Evolutionary conservation across 2,113 vertebrate genomes (phyloP).

Genomic region (Psophia crepitans): DNA sequence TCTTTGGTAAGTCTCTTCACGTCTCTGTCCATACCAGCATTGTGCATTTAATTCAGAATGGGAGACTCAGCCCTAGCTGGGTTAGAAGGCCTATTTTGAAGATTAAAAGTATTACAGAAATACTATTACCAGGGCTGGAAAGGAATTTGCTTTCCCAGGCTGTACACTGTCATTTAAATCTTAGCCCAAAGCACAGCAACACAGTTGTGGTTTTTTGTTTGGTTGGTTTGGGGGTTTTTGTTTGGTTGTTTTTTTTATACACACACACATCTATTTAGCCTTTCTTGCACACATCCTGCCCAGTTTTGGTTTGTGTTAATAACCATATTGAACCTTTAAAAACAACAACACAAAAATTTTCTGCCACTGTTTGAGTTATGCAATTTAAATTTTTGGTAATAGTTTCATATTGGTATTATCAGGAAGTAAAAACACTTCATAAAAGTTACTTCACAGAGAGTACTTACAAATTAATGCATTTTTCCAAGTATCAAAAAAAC

Average conservation of each 20-base stretch:
- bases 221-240: neutral
- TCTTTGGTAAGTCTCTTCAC: neutral
- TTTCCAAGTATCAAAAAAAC: neutral
- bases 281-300: neutral
- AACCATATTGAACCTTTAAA: neutral
- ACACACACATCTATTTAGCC: neutral
- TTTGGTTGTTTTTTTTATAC: neutral
- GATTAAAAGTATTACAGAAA: neutral
- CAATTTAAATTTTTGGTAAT: neutral
- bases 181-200: neutral
- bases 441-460: neutral
- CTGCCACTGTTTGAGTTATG: accelerated
- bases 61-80: neutral
- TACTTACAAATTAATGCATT: neutral
- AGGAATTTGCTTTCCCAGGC: neutral
- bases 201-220: neutral
- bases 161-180: neutral
- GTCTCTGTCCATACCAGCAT: neutral
- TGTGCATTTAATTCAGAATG: neutral
- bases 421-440: neutral
- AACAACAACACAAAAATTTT: neutral
- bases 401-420: neutral
- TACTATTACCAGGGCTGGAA: neutral
- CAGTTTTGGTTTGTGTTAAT: neutral
- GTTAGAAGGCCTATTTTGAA: neutral